Conservation (phyloP, 2,113 vertebrate species). For the Ptilonorhynchus violaceus region DNA sequence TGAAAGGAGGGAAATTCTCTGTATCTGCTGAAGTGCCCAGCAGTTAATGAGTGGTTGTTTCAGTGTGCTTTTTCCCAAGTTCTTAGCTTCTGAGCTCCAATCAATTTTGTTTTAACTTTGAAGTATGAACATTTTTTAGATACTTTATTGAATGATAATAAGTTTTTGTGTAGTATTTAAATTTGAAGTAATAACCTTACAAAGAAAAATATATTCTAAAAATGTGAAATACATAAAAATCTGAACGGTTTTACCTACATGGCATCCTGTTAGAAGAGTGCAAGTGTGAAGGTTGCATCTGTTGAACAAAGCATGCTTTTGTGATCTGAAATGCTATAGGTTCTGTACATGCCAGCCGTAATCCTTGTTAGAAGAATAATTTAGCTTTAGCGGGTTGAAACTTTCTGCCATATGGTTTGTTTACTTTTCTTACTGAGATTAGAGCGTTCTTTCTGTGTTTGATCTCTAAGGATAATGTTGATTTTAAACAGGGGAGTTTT, state of each 20-base stretch:
- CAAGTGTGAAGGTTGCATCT: neutral
- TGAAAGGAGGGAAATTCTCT: neutral
- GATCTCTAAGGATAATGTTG: neutral
- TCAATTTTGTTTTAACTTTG: neutral
- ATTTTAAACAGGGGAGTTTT: constrained; percentile 3
- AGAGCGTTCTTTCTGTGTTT: neutral
- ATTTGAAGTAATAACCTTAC: neutral
- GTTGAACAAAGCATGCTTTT: constrained; percentile 2
- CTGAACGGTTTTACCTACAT: neutral
- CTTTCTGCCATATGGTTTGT: neutral
- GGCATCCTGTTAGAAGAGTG: neutral
- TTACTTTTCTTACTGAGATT: neutral
- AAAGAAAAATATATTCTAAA: neutral
- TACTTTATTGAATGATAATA: neutral
- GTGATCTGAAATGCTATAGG: neutral
- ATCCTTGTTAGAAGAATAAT: neutral
- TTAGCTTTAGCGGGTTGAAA: neutral
- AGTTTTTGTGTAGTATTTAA: neutral
- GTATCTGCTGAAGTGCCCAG: neutral
- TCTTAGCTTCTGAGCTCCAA: neutral
- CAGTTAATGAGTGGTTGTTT: neutral
- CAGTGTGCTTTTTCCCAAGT: neutral
- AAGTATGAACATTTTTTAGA: neutral
- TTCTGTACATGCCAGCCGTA: neutral
- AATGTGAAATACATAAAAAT: neutral